Base-by-base conservation (phyloP, 2,113 vertebrate genomes). In the Cheirogaleus medius region DNA sequence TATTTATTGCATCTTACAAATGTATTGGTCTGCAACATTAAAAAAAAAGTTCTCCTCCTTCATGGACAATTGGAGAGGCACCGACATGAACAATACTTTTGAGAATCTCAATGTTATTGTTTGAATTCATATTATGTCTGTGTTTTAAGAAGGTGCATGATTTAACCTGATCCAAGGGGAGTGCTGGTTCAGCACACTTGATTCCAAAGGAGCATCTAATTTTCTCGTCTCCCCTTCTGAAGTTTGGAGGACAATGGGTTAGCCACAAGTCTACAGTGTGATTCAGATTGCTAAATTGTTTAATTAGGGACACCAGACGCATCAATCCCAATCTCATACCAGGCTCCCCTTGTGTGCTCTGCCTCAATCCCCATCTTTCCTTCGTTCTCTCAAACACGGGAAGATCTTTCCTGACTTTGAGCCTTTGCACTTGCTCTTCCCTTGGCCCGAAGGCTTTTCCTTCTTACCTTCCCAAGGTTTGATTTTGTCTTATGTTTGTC, bases 151-250 rank as follows among this genome's bases (percentile, higher is more conserved):
- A 56, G 32, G 14, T 60, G 0, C 12, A 25, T 54, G 20, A 80
- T 81, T 90, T 84, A 64, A n/a, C 11, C 0, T 94, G 63, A 34
- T n/a, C 74, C 91, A 97, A 92, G 66, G 29, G 8, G 97, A 97
- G 11, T 73, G 60, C 81, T 96, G 68, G 88, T 81, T 97, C 58
- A 91, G 32, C 85, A 90, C 54, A 54, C 42, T 32, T 78, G 29
- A n/a, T 74, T 94, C 56, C 76, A 96, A 94, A 97, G 29, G 47
- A 94, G 66, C 82, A 74, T 81, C 66, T 74, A 34, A 52, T 64
- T 34, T 80, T 94, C 93, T 96, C 96, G 78, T 20, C 95, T 92
- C 52, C 80, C 34, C 54, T 78, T 94, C 56, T 37, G 87, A 95
- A 96, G 90, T n/a, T n/a, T 87, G 95, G 86, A 56, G 89, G 71